Base-by-base conservation (phyloP, 2,888 invertebrate species). In the Paralinhomoeus sp. region DNA sequence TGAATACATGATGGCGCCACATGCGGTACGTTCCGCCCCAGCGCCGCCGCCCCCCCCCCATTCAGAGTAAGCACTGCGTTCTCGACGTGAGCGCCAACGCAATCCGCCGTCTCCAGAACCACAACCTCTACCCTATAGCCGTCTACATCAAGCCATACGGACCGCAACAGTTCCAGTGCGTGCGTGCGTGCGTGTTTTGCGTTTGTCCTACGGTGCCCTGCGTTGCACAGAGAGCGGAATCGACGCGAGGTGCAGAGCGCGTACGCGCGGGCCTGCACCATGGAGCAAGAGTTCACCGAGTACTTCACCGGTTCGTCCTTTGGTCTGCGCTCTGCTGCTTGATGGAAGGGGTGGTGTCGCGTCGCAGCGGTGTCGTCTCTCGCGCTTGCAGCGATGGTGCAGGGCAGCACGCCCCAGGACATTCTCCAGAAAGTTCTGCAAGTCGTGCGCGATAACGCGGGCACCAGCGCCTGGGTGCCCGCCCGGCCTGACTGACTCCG, bases 31-130 rank as follows among this genome's bases (percentile, higher is more conserved):
- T n/a, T n/a, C n/a, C n/a, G n/a, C n/a, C n/a, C n/a, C n/a, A n/a
- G n/a, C n/a, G n/a, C n/a, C n/a, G n/a, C n/a, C n/a, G n/a, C n/a
- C n/a, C n/a, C n/a, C n/a, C n/a, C n/a, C n/a, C n/a, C n/a, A n/a
- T 48, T 47, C 66, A 81, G 80, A 84, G 85, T 52, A 91, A 89
- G 69, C 97, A 99, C 70, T 99, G 97, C 72, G 93, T 99, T 69
- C 73, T 99, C 65, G 97, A 99, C 69, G 97, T 99, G 40, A 93
- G 91, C 70, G 97, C 91, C 49, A 93, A 97, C 71, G 97, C 97
- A 58, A 97, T 99, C 62, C 89, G 91, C 70, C 75, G 97, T 68
- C 75, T 99, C 64, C 91, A 91, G 72, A 84, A 85, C 58, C 93
- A 93, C 59, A 84, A 84, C 68, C 76, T 99, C 47, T 89, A 82